These are phyloP conservation scores for Arge pagana DNA, from an alignment of 2,888 invertebrate species.

Conservation along the genomic window DNA sequence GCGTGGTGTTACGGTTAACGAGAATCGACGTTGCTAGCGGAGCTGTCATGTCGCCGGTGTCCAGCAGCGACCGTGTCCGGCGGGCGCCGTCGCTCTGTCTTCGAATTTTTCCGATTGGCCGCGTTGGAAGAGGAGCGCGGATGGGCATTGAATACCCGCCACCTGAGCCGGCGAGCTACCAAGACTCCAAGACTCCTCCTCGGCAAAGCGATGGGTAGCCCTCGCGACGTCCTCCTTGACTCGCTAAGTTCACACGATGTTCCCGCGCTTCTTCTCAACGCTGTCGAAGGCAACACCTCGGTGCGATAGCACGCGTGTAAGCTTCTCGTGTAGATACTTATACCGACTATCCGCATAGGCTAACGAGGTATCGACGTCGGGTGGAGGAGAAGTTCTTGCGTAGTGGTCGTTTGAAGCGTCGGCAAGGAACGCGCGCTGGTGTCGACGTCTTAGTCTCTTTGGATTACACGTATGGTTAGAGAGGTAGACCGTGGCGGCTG, in stretches of 20 bases:
- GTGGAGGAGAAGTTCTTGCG: conserved; percentile 6
- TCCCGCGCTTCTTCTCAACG: neutral
- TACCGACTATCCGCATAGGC: conserved; percentile 26
- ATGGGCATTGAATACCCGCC: conserved; percentile 23
- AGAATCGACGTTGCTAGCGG: conserved; percentile 42
- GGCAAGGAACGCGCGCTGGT: too few relatives aligned
- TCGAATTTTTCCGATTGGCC: conserved; percentile 21
- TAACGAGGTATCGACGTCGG: conserved; percentile 31
- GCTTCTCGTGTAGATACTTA: conserved; percentile 8
- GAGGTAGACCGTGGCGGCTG: too few relatives aligned
- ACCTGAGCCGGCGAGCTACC: conserved; percentile 7
- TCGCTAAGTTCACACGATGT: conserved; percentile 17
- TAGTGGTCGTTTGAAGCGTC: conserved; percentile 5
- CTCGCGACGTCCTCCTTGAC: conserved; percentile 10
- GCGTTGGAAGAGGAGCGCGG: conserved; percentile 12
- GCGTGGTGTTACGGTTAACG: conserved; percentile 43
- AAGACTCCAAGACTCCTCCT: neutral
- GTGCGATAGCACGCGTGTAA: conserved; percentile 12
- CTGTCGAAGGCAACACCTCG: conserved; percentile 19
- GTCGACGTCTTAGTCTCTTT: conserved; percentile 14
- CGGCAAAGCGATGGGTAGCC: conserved; percentile 3
- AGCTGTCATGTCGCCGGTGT: conserved; percentile 44
- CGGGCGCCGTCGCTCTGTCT: conserved; percentile 19
- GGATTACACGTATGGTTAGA: too few relatives aligned
- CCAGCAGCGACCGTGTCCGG: conserved; percentile 25